Percentiles rank a stretch among this genome's conserved stretches.
phyloP scores from a whole-genome alignment of 2,797 vertebrate genomes.

The Enteromius fasciolatus region DNA sequence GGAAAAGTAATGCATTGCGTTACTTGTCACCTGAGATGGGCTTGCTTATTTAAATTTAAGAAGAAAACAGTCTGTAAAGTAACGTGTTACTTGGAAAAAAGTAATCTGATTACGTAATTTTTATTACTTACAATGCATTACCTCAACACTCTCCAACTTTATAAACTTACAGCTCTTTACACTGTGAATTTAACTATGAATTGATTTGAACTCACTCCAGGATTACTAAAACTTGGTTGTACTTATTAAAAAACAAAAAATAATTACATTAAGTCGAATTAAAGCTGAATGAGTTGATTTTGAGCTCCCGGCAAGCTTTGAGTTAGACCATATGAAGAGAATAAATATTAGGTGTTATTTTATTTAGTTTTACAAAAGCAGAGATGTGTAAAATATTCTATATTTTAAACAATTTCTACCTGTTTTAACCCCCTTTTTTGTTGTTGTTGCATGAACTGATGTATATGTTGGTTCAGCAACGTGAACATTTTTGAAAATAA shows the following conservation, averaged over 20 bases:
- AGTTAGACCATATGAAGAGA: not conserved
- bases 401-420: too few species aligned
- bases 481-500: not conserved
- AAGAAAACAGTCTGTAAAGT: not conserved
- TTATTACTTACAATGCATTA: not conserved
- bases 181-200: not conserved
- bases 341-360: not conserved
- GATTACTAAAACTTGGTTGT: not conserved
- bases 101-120: not conserved
- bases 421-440: too few species aligned
- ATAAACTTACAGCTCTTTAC: not conserved
- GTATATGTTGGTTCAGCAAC: not conserved
- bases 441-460: not conserved
- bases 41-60: not conserved
- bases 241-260: not conserved
- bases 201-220: not conserved
- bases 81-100: not conserved
- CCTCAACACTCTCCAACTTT: not conserved
- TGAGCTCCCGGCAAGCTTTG: not conserved
- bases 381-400: too few species aligned
- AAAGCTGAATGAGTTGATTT: not conserved
- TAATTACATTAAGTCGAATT: not conserved
- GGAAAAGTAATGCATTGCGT: not conserved
- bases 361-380: too few species aligned
- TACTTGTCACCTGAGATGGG: not conserved